Conservation (phyloP, 2,888 invertebrate genomes). For the Drosophila siamana region DNA sequence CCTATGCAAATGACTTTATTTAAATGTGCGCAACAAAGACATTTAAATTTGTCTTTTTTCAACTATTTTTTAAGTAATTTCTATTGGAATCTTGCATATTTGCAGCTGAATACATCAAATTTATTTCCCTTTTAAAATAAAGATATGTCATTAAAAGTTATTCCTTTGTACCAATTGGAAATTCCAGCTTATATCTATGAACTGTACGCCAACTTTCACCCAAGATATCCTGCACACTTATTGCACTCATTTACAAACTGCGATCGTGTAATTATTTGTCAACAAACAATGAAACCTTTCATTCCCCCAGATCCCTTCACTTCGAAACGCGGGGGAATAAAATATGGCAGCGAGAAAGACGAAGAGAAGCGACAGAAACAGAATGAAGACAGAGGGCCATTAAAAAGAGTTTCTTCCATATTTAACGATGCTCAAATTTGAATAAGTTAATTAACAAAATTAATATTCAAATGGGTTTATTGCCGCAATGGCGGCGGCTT, state of each 20-base stretch:
- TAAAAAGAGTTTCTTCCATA: conserved; percentile 63
- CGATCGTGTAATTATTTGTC: conserved; percentile 49
- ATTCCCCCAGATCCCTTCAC: conserved; percentile 13
- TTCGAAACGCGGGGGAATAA: not conserved
- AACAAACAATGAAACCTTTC: conserved; percentile 55
- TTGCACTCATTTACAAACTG: not conserved
- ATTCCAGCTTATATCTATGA: too few relatives aligned
- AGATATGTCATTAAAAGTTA: too few relatives aligned
- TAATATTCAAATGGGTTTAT: conserved; percentile 79
- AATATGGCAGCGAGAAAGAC: not conserved
- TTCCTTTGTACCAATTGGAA: too few relatives aligned
- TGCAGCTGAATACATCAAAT: too few relatives aligned
- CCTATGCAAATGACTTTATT: not conserved
- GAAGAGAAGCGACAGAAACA: too few relatives aligned
- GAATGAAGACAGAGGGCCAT: conserved; percentile 43
- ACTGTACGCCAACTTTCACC: too few relatives aligned
- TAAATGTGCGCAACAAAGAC: not conserved
- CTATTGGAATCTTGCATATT: too few relatives aligned
- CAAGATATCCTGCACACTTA: not conserved
- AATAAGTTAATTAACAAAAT: conserved; percentile 79
- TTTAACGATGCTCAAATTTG: conserved; percentile 73
- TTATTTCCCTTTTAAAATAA: too few relatives aligned
- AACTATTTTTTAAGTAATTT: too few relatives aligned
- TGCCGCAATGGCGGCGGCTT: conserved; percentile 67
- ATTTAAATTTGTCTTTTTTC: not conserved